These are phyloP conservation scores for Erpobdella octoculata DNA, from an alignment of 2,888 invertebrate species.

Conservation along the genomic window DNA sequence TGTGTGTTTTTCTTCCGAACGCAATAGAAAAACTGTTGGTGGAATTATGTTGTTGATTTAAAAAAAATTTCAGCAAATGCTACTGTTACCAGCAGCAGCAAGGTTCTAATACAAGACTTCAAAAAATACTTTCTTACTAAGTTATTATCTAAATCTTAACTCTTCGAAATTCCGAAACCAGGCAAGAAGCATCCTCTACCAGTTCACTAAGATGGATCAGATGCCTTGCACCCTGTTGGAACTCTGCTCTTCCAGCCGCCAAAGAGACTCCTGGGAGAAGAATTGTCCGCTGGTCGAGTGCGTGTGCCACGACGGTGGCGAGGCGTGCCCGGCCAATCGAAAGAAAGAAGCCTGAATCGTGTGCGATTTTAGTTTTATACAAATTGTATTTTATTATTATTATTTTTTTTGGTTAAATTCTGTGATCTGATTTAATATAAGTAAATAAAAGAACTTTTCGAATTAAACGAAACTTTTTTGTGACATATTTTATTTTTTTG, in stretches of 20 bases:
- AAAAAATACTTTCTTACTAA: background rate
- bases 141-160: background rate
- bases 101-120: background rate
- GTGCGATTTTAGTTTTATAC: too few species aligned
- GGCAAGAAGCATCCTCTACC: constrained; percentile 80
- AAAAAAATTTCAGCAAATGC: too few species aligned
- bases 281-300: background rate
- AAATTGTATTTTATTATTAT: too few species aligned
- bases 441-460: too few species aligned
- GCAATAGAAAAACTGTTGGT: too few species aligned
- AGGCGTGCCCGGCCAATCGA: background rate
- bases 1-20: too few species aligned
- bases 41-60: too few species aligned
- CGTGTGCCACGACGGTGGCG: background rate
- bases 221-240: constrained; percentile 83
- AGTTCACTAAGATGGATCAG: constrained; percentile 75
- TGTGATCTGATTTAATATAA: too few species aligned
- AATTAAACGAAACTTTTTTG: too few species aligned
- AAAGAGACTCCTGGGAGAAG: constrained; percentile 72
- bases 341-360: too few species aligned
- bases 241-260: constrained; percentile 75
- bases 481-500: too few species aligned
- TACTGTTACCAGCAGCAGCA: background rate
- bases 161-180: constrained; percentile 41
- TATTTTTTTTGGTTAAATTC: too few species aligned